These are phyloP conservation scores for Stichodactyla mertensii DNA, from an alignment of 64 coral and sea anemone genomes.

Conservation along the genomic window DNA sequence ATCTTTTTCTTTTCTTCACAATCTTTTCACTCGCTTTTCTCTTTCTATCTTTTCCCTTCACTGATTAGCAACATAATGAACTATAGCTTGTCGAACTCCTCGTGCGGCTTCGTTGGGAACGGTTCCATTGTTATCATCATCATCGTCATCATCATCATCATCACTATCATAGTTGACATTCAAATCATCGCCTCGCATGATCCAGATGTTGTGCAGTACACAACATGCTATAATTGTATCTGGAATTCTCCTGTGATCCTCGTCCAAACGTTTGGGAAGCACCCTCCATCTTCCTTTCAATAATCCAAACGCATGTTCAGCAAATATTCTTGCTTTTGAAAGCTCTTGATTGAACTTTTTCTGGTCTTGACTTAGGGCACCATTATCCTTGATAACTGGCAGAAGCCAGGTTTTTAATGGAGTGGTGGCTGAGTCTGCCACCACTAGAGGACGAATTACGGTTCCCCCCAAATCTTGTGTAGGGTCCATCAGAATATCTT, in stretches of 20 bases:
- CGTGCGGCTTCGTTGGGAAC: conserved; percentile 54
- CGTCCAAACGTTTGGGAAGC: neutral
- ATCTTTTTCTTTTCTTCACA: no score
- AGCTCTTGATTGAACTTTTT: conserved; percentile 12
- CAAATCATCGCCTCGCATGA: conserved; percentile 27
- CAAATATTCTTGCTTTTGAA: conserved; percentile 5
- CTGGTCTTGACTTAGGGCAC: conserved; percentile 21
- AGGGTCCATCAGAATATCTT: conserved; percentile 49
- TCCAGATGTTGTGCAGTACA: conserved; percentile 21
- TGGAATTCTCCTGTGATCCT: conserved; percentile 7
- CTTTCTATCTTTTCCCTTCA: no score
- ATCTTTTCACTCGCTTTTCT: conserved; percentile 14
- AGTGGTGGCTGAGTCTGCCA: conserved; percentile 59
- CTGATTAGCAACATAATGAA: conserved; percentile 52
- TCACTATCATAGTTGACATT: no score
- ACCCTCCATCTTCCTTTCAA: conserved; percentile 18
- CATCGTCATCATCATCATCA: conserved; percentile 31
- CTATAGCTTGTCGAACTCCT: conserved; percentile 46
- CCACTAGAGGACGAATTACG: conserved; percentile 48
- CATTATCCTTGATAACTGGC: conserved; percentile 66
- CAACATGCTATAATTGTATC: conserved; percentile 14
- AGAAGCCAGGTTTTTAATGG: conserved; percentile 74
- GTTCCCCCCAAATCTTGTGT: conserved; percentile 24
- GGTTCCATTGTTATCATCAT: conserved; percentile 14
- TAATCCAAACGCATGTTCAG: conserved; percentile 15